Evolutionary conservation across 1,140 invertebrate species (phyloP).

Genomic region (Hormaphis cornu): DNA sequence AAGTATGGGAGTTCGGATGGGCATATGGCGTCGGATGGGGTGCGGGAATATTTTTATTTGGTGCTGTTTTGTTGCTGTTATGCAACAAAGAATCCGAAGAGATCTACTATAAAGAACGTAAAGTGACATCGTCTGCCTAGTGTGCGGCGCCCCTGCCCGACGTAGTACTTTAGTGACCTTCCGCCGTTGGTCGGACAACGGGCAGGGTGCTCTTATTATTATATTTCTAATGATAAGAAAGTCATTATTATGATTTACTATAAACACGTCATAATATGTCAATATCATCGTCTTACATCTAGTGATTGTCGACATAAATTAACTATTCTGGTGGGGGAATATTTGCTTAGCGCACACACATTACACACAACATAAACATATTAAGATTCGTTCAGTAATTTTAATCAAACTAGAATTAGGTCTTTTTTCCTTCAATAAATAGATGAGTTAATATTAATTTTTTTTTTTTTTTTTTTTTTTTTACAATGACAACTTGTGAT

Average conservation of each 20-base stretch:
- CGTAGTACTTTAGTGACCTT: slow-evolving; percentile 39
- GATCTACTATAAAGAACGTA: slow-evolving; percentile 94
- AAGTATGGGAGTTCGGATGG: slow-evolving; percentile 92
- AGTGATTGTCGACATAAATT: background rate
- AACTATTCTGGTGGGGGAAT: slow-evolving; percentile 25
- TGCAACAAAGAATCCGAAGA: slow-evolving; percentile 98
- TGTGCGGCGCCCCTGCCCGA: slow-evolving; percentile 41
- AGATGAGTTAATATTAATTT: background rate
- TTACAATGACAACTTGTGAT: background rate
- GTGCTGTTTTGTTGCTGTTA: slow-evolving; percentile 80
- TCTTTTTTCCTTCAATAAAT: background rate
- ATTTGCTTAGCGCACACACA: slow-evolving; percentile 9
- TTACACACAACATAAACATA: background rate
- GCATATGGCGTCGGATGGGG: slow-evolving; percentile 97
- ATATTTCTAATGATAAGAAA: slow-evolving; percentile 3
- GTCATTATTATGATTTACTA: slow-evolving; percentile 8
- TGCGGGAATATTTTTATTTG: slow-evolving; percentile 89
- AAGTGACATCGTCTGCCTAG: slow-evolving; percentile 52
- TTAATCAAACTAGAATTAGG: slow-evolving; percentile 16
- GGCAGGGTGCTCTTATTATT: slow-evolving; percentile 30
- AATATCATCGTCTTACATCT: background rate
- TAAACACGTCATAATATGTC: slow-evolving; percentile 11
- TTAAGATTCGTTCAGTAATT: background rate
- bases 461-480: background rate
- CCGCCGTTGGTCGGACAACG: slow-evolving; percentile 13